Evolutionary conservation across 2,888 invertebrate species (phyloP).

Genomic region (Hypercompe scribonia): DNA sequence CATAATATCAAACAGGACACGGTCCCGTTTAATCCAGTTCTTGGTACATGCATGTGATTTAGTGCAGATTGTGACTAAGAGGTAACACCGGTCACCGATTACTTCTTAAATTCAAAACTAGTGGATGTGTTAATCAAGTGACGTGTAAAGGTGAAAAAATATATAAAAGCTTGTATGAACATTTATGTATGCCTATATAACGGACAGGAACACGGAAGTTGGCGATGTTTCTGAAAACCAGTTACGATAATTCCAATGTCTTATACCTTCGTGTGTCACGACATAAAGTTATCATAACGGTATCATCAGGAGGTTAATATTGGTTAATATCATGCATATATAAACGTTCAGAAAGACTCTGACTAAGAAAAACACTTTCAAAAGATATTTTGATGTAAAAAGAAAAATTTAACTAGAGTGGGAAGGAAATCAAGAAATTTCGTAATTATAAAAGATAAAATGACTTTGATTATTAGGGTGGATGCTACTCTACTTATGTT

Average conservation of each 20-base stretch:
- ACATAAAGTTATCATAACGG: not conserved
- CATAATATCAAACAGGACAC: not conserved
- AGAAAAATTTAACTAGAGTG: not conserved
- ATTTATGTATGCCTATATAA: not conserved
- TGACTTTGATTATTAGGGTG: not conserved
- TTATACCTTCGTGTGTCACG: not conserved
- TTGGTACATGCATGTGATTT: not conserved
- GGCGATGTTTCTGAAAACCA: not conserved
- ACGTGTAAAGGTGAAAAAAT: not conserved
- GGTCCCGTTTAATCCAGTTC: not conserved
- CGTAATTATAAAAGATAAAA: too few species aligned
- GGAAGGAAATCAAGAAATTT: not conserved
- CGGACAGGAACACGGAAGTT: not conserved
- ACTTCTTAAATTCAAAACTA: not conserved
- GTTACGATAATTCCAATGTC: not conserved
- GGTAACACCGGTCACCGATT: not conserved
- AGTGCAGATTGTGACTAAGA: not conserved
- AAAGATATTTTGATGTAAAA: not conserved
- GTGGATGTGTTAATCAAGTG: not conserved
- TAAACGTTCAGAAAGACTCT: too few species aligned
- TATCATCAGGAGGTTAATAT: not conserved
- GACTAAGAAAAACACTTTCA: not conserved
- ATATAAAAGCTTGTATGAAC: not conserved
- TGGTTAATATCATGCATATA: too few species aligned
- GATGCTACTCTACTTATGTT: not conserved